Conservation (phyloP, 2,888 invertebrate species). For the Elegia similella region DNA sequence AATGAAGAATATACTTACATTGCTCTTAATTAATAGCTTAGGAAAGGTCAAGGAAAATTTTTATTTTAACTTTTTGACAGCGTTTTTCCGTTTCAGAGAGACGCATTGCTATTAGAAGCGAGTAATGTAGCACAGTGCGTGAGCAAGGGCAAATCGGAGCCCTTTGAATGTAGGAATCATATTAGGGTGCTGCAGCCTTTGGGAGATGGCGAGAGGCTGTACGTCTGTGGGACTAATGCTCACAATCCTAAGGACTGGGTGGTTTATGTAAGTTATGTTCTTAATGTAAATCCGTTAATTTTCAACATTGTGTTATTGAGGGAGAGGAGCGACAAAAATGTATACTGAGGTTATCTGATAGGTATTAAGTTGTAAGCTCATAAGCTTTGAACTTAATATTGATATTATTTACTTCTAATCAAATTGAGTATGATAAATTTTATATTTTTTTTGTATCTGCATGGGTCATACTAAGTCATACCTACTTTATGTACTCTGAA, state of each 20-base stretch:
- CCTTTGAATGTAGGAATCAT: slow-evolving; percentile 84
- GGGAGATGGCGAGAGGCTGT: slow-evolving; percentile 82
- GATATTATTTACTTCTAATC: too few relatives aligned
- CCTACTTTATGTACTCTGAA: too few relatives aligned
- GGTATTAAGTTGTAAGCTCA: too few relatives aligned
- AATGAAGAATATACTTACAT: neutral
- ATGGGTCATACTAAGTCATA: too few relatives aligned
- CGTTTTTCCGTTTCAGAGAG: slow-evolving; percentile 59
- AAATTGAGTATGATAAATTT: too few relatives aligned
- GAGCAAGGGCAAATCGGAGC: slow-evolving; percentile 84
- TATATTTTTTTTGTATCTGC: too few relatives aligned
- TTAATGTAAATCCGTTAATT: neutral
- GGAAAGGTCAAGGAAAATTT: neutral
- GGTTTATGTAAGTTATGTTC: slow-evolving; percentile 80
- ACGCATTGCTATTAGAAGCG: slow-evolving; percentile 80
- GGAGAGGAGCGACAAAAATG: too few relatives aligned
- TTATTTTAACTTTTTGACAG: neutral
- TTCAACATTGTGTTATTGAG: neutral
- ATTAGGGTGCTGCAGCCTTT: slow-evolving; percentile 84
- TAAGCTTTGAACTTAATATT: too few relatives aligned
- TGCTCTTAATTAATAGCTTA: neutral
- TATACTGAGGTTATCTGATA: too few relatives aligned
- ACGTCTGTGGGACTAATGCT: slow-evolving; percentile 84
- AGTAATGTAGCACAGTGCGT: slow-evolving; percentile 83
- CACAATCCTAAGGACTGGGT: slow-evolving; percentile 85